These are phyloP conservation scores for Leptothorax acervorum DNA, from an alignment of 2,888 invertebrate genomes.

Conservation along the genomic window DNA sequence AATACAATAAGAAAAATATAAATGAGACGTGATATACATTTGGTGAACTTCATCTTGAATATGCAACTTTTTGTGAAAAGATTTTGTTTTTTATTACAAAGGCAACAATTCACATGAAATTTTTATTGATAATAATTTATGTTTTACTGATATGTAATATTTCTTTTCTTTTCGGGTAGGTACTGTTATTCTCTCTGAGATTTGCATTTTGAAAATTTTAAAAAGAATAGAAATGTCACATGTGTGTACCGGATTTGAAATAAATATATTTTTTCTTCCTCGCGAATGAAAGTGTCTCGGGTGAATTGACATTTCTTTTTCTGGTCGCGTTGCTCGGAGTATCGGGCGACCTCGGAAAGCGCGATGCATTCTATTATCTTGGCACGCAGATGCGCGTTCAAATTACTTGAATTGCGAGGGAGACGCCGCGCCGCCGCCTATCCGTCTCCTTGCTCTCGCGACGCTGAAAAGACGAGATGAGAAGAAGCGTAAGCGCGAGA, in stretches of 20 bases:
- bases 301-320: neutral
- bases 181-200: neutral
- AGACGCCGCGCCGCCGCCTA: neutral
- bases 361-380: conserved; percentile 37
- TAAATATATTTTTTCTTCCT: conserved; percentile 3
- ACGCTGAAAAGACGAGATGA: conserved; percentile 44
- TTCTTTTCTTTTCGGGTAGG: neutral
- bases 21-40: neutral
- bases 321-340: neutral
- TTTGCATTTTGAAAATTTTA: neutral
- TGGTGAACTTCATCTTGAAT: conserved; percentile 37
- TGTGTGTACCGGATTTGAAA: neutral
- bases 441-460: conserved; percentile 30
- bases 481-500: neutral
- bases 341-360: neutral
- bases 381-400: conserved; percentile 44
- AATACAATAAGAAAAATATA: neutral
- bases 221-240: neutral
- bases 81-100: conserved; percentile 11
- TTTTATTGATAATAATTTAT: neutral
- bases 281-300: neutral
- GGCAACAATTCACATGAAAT: neutral
- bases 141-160: neutral
- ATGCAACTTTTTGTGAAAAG: neutral
- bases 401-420: conserved; percentile 44